These are phyloP conservation scores for Sarcophaga caerulescens DNA, from an alignment of 2,888 invertebrate genomes.

Conservation along the genomic window DNA sequence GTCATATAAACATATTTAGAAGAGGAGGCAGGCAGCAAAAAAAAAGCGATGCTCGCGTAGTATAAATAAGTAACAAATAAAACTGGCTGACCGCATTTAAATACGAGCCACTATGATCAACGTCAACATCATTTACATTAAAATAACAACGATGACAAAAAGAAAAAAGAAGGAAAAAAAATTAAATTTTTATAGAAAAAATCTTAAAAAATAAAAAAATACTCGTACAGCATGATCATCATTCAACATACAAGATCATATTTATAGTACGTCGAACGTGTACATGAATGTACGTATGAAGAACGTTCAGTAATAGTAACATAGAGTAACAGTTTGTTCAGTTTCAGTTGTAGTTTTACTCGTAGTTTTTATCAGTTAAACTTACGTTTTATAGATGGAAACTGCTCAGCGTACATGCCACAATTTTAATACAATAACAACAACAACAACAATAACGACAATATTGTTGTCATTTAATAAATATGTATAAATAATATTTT, in stretches of 20 bases:
- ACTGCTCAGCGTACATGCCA: neutral
- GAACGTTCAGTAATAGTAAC: too few relatives aligned
- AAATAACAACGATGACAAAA: slow-evolving; percentile 22
- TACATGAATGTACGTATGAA: neutral
- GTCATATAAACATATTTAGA: slow-evolving; percentile 33
- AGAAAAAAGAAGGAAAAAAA: slow-evolving; percentile 9
- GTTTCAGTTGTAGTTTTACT: too few relatives aligned
- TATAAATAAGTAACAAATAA: slow-evolving; percentile 57
- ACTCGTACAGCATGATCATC: slow-evolving; percentile 7
- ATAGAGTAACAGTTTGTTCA: too few relatives aligned
- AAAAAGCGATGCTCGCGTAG: slow-evolving; percentile 24
- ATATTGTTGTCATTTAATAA: neutral
- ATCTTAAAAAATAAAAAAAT: neutral
- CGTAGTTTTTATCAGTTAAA: neutral
- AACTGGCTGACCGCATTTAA: slow-evolving; percentile 72
- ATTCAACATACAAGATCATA: slow-evolving; percentile 38
- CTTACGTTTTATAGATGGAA: neutral
- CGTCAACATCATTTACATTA: slow-evolving; percentile 64
- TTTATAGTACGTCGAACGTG: neutral
- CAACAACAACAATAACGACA: neutral
- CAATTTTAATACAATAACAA: neutral
- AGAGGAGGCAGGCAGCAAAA: slow-evolving; percentile 51
- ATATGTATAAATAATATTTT: neutral
- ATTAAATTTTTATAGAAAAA: neutral
- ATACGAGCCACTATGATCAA: slow-evolving; percentile 66